Conservation (phyloP, 2,797 vertebrate genomes). For the Micropoecilia bifurca region DNA sequence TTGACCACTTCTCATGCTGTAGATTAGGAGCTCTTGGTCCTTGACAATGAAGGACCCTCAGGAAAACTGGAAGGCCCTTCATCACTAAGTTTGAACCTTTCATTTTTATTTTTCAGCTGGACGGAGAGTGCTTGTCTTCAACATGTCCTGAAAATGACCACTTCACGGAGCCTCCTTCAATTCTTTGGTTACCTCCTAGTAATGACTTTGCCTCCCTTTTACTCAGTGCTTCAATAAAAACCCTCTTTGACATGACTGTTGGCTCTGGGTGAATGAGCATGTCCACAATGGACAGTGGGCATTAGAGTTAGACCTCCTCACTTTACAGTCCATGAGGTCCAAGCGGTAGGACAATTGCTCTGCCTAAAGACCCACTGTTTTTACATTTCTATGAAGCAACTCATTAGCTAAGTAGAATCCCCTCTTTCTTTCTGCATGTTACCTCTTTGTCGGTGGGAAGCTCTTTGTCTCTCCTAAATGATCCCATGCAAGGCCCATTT, state of each 20-base stretch:
- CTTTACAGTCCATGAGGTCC: constrained; percentile 79
- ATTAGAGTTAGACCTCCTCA: constrained; percentile 72
- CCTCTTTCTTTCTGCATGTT: constrained; percentile 86
- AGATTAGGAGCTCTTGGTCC: constrained; percentile 48
- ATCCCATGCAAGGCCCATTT: constrained; percentile 90
- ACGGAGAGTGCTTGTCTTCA: constrained; percentile 62
- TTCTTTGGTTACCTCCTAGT: constrained; percentile 75
- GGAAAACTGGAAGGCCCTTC: constrained; percentile 54
- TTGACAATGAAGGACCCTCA: constrained; percentile 71
- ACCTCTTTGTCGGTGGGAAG: constrained; percentile 82
- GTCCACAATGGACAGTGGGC: constrained; percentile 76
- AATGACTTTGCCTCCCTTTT: constrained; percentile 66
- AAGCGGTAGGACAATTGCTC: constrained; percentile 68
- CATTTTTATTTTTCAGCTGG: constrained; percentile 60
- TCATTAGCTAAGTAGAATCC: constrained; percentile 92
- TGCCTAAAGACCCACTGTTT: constrained; percentile 79
- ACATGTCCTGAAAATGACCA: constrained; percentile 75
- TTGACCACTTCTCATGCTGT: constrained; percentile 60
- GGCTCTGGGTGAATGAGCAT: constrained; percentile 74
- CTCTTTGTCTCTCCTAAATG: constrained; percentile 89
- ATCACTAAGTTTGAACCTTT: constrained; percentile 49
- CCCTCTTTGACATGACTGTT: constrained; percentile 70
- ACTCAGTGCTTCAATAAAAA: constrained; percentile 67
- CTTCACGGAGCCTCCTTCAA: constrained; percentile 79
- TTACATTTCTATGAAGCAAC: constrained; percentile 88